A percentile compares a stretch with the other conserved stretches of the same genome.
Conservation (phyloP, 2,113 vertebrate species). For the Todiramphus saurophagus region DNA sequence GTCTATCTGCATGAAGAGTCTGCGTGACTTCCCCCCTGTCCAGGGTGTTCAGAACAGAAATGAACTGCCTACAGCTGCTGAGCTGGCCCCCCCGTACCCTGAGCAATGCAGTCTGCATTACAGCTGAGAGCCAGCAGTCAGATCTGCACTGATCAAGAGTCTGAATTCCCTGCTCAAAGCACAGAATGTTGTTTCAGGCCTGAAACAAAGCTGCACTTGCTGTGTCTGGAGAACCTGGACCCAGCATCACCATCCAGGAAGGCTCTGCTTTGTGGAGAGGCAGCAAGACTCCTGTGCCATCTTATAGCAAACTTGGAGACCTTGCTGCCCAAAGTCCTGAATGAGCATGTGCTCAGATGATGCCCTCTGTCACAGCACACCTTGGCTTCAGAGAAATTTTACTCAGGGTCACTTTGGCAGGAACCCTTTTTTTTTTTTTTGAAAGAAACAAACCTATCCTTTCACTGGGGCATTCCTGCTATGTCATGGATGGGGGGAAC, state of each 20-base stretch:
- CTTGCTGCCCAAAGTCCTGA: background rate
- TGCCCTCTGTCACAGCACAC: background rate
- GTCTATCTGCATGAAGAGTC: rapidly evolving
- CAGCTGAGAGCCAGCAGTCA: background rate
- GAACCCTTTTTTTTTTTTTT: background rate
- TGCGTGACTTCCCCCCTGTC: background rate
- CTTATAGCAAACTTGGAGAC: background rate
- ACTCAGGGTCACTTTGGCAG: background rate
- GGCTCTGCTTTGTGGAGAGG: background rate
- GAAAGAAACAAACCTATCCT: background rate
- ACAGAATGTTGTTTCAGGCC: too few relatives aligned
- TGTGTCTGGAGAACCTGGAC: background rate
- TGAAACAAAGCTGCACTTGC: background rate
- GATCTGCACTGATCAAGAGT: background rate
- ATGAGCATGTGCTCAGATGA: background rate
- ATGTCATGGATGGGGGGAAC: background rate
- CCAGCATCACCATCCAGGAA: background rate
- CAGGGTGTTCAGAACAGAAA: background rate
- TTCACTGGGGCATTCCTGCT: background rate
- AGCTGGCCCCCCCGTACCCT: background rate
- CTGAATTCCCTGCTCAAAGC: background rate
- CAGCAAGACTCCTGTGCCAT: background rate
- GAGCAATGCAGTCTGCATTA: background rate
- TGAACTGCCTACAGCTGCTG: background rate
- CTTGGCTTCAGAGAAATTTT: background rate